Conservation (phyloP, 2,113 vertebrate species). For the Atractosteus spatula region DNA sequence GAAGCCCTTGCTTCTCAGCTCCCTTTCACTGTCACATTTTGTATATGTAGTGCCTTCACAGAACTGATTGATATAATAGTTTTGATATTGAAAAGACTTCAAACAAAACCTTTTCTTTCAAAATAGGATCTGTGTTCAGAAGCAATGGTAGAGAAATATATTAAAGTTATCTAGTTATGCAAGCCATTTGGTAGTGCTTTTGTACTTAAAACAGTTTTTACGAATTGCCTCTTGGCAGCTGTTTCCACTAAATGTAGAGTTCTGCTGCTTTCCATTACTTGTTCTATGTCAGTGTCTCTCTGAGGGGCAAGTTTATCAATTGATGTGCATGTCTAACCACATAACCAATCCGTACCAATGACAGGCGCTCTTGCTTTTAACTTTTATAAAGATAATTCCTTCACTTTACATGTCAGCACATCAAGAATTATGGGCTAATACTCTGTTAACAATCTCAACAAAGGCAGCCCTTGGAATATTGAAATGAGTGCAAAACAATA, state of each 20-base stretch:
- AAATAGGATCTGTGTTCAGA: no score
- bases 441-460: conserved; percentile 3
- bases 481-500: no score
- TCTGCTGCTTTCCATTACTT: background rate
- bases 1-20: no score
- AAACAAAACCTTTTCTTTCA: no score
- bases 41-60: no score
- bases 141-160: no score
- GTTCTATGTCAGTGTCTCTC: background rate
- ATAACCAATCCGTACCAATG: background rate
- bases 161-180: no score
- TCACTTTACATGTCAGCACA: background rate
- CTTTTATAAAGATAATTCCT: background rate
- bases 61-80: no score
- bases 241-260: background rate
- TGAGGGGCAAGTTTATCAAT: background rate
- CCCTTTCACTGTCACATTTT: no score
- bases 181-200: no score
- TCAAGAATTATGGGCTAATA: background rate
- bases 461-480: no score
- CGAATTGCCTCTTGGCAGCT: background rate
- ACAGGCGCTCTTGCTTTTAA: background rate
- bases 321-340: background rate
- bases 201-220: background rate
- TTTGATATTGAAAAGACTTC: no score